These are phyloP conservation scores for Bradypus variegatus DNA, from an alignment of 2,797 vertebrate genomes.

Conservation along the genomic window DNA sequence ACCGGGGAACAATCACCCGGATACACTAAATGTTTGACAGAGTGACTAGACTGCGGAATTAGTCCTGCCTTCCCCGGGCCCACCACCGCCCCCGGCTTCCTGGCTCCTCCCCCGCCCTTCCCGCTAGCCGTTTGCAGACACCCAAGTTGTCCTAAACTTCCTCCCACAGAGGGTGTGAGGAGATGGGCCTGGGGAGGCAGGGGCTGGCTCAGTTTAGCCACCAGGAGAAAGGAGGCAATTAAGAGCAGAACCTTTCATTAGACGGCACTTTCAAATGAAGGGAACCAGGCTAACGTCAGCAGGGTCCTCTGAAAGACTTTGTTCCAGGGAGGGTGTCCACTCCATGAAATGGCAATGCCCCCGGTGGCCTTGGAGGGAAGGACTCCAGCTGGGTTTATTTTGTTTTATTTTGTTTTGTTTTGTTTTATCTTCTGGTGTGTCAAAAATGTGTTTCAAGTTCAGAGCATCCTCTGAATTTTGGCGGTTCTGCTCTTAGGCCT, in stretches of 20 bases:
- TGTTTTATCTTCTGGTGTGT: not conserved
- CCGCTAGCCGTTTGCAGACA: constrained; percentile 67
- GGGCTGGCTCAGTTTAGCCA: not conserved
- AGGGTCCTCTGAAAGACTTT: not conserved
- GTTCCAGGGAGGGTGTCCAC: not conserved
- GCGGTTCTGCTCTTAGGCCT: not conserved
- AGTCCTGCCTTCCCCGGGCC: constrained; percentile 75
- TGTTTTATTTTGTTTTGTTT: not conserved
- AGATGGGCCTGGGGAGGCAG: not conserved
- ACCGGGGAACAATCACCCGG: constrained; percentile 88
- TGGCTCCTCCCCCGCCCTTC: constrained; percentile 67
- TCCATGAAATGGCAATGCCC: not conserved
- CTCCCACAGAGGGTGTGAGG: not conserved
- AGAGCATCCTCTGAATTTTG: not conserved
- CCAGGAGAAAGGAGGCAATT: not conserved
- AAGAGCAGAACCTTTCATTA: not conserved
- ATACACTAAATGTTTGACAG: constrained; percentile 87
- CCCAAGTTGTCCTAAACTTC: constrained; percentile 73
- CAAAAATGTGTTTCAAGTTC: not conserved
- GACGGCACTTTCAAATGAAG: not conserved
- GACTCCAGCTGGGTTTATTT: not conserved
- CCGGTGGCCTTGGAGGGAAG: not conserved
- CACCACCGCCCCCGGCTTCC: constrained; percentile 67
- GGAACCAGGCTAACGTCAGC: rapidly evolving
- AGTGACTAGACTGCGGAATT: constrained; percentile 81